These are phyloP conservation scores for Drosophila lacertosa DNA, from an alignment of 1,140 invertebrate species.

Conservation along the genomic window DNA sequence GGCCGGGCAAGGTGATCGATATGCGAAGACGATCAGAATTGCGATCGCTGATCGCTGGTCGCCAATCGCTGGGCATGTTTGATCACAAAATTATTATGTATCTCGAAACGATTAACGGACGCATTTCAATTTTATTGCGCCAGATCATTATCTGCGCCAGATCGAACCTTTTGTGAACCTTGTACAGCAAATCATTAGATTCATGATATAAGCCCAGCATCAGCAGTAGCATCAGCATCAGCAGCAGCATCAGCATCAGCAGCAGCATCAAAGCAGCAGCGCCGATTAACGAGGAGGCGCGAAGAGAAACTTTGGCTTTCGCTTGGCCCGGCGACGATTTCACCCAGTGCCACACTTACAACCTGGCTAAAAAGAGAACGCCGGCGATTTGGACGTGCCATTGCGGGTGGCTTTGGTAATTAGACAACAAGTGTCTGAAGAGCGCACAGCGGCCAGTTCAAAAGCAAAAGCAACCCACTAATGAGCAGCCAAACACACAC, in stretches of 20 bases:
- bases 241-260: constrained; percentile 8
- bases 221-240: constrained; percentile 5
- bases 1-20: constrained; percentile 61
- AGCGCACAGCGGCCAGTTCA: constrained; percentile 56
- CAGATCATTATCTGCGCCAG: constrained; percentile 70
- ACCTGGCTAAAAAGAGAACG: constrained; percentile 51
- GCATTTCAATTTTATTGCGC: constrained; percentile 81
- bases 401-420: constrained; percentile 77
- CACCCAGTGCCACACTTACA: constrained; percentile 78
- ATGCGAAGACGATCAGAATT: constrained; percentile 47
- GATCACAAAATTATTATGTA: constrained; percentile 78
- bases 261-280: constrained; percentile 39
- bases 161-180: constrained; percentile 42
- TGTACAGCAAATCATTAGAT: constrained; percentile 72
- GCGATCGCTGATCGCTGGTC: constrained; percentile 19
- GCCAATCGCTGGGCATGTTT: constrained; percentile 44
- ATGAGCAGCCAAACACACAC: constrained; percentile 37
- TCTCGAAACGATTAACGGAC: constrained; percentile 77
- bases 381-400: constrained; percentile 56
- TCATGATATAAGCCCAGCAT: constrained; percentile 40
- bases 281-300: constrained; percentile 58
- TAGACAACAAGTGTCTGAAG: constrained; percentile 75
- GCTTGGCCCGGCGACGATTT: constrained; percentile 61
- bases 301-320: constrained; percentile 77
- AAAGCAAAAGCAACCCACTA: constrained; percentile 52